Conservation (phyloP, 2,113 vertebrate genomes). For the Aspiorhynchus laticeps region DNA sequence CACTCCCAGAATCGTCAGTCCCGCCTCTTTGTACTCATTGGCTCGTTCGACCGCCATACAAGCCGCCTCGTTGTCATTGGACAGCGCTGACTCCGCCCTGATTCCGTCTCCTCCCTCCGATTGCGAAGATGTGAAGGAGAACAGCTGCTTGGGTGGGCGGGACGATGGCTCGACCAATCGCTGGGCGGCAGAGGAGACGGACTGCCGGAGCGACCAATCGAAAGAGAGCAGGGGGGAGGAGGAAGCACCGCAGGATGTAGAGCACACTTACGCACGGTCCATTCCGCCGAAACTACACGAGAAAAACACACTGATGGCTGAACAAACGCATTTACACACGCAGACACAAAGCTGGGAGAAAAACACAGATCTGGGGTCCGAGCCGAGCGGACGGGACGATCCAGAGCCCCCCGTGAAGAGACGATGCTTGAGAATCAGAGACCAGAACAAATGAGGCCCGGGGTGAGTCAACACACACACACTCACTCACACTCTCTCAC, state of each 20-base stretch:
- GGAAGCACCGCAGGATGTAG: conserved; percentile 87
- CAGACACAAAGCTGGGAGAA: conserved; percentile 85
- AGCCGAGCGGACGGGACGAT: conserved; percentile 75
- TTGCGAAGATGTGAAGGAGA: conserved; percentile 90
- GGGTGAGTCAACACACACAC: conserved; percentile 61
- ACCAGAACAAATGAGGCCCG: conserved; percentile 91
- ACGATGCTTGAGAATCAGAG: conserved; percentile 95
- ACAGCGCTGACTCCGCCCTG: conserved; percentile 58
- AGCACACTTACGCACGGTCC: conserved; percentile 93
- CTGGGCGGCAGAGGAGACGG: conserved; percentile 31
- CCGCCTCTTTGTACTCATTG: conserved; percentile 27
- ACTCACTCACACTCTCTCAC: too few species aligned
- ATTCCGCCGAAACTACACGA: conserved; percentile 92
- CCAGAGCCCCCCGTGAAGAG: conserved; percentile 94
- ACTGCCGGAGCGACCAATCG: conserved; percentile 66
- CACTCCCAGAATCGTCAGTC: background rate
- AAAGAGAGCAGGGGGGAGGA: conserved; percentile 84
- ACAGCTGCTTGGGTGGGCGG: conserved; percentile 80
- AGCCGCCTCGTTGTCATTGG: conserved; percentile 61
- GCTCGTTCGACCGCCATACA: conserved; percentile 41
- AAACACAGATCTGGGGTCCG: conserved; percentile 79
- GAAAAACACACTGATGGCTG: conserved; percentile 64
- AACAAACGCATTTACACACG: conserved; percentile 84
- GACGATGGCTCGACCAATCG: conserved; percentile 54
- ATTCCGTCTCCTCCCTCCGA: conserved; percentile 67